A percentile compares a stretch with the other conserved stretches of the same genome.
Conservation (phyloP, 2,113 vertebrate species). For the Neotragus pygmaeus region DNA sequence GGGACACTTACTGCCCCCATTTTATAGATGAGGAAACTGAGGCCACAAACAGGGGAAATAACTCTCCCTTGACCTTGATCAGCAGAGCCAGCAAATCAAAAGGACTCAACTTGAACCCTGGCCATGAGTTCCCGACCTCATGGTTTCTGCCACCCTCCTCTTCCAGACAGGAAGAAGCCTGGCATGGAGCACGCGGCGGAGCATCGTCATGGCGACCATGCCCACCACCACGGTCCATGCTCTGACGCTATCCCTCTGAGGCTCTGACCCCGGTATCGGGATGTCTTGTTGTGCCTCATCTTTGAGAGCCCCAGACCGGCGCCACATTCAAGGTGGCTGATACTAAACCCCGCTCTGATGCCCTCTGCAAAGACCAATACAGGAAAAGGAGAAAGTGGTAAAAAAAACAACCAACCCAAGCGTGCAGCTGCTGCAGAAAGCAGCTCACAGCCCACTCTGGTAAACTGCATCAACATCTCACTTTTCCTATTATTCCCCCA, state of each 20-base stretch:
- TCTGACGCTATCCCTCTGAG: background rate
- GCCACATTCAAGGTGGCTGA: rapidly evolving
- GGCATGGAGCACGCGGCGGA: rapidly evolving
- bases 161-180: background rate
- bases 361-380: rapidly evolving
- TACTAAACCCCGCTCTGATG: background rate
- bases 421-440: rapidly evolving
- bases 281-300: rapidly evolving
- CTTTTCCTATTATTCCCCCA: background rate
- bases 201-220: background rate
- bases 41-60: background rate
- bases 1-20: background rate
- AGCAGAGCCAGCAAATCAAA: background rate
- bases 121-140: background rate
- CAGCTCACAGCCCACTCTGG: background rate
- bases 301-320: background rate
- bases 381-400: background rate
- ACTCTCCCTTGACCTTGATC: no score
- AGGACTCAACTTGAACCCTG: rapidly evolving
- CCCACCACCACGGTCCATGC: rapidly evolving
- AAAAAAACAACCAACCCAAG: background rate
- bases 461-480: background rate
- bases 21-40: background rate
- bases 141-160: background rate
- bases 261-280: rapidly evolving